These are phyloP conservation scores for Thripadectes ignobilis DNA, from an alignment of 2,797 vertebrate species.

Conservation along the genomic window DNA sequence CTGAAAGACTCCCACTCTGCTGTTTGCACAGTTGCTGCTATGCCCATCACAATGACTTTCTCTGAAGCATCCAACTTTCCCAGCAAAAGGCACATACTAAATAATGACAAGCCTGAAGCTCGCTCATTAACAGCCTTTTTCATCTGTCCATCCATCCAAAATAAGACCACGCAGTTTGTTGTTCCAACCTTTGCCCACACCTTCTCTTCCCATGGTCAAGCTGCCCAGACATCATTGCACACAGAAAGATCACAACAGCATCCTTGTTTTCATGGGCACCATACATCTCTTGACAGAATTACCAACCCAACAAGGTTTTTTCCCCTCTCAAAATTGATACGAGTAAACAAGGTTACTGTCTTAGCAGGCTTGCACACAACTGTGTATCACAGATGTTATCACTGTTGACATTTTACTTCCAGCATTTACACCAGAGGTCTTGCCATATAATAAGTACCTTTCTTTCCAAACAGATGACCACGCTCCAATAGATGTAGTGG, in stretches of 20 bases:
- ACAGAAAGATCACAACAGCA: background rate
- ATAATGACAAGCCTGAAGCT: background rate
- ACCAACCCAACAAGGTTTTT: background rate
- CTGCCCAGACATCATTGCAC: background rate
- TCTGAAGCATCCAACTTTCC: conserved; percentile 6
- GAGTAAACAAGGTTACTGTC: background rate
- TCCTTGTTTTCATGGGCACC: background rate
- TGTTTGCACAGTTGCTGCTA: background rate
- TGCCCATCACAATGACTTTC: background rate
- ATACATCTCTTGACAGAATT: background rate
- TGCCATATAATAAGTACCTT: background rate
- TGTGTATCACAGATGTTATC: background rate
- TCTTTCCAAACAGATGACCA: background rate
- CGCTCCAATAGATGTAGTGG: background rate
- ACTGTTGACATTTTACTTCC: background rate
- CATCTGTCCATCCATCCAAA: background rate
- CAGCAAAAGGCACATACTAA: conserved; percentile 11
- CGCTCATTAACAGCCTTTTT: conserved; percentile 7
- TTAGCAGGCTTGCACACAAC: background rate
- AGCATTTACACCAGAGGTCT: background rate
- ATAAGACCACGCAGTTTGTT: background rate
- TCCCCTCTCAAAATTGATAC: background rate
- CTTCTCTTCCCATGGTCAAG: background rate
- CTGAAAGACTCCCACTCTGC: background rate
- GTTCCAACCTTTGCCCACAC: background rate